Evolutionary conservation across 2,888 invertebrate genomes (phyloP).

Genomic region (Melieria crassipennis): DNA sequence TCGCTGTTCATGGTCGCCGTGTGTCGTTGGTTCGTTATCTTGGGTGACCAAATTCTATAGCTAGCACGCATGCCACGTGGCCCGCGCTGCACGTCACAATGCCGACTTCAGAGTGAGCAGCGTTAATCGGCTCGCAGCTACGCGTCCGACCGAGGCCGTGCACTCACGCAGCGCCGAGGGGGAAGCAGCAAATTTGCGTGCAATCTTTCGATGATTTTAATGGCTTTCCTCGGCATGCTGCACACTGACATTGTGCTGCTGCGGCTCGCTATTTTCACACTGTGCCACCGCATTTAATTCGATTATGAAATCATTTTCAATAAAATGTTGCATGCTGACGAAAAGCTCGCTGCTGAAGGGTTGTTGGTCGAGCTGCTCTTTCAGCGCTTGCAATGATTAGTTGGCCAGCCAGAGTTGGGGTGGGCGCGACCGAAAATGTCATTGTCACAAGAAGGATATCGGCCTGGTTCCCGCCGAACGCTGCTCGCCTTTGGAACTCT

Average conservation of each 20-base stretch:
- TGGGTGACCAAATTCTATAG: constrained; percentile 66
- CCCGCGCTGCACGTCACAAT: constrained; percentile 10
- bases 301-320: constrained; percentile 50
- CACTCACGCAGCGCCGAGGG: neutral
- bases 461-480: too few relatives aligned
- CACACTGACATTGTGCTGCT: constrained; percentile 12
- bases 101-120: constrained; percentile 23
- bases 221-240: constrained; percentile 47
- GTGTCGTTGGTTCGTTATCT: constrained; percentile 61
- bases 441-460: too few relatives aligned
- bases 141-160: neutral
- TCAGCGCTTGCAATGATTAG: too few relatives aligned
- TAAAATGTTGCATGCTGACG: neutral
- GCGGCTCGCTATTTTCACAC: constrained; percentile 9
- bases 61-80: constrained; percentile 48
- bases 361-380: constrained; percentile 2
- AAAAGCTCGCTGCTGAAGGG: constrained; percentile 13
- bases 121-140: constrained; percentile 23
- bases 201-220: constrained; percentile 49
- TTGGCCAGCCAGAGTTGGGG: too few relatives aligned
- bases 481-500: too few relatives aligned
- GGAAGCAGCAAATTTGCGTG: constrained; percentile 57
- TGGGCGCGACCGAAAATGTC: too few relatives aligned
- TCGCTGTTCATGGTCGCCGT: constrained; percentile 1
- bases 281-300: constrained; percentile 53